Base-by-base conservation (phyloP, 2,797 vertebrate species). In the Gymnoscopelus microlampas region DNA sequence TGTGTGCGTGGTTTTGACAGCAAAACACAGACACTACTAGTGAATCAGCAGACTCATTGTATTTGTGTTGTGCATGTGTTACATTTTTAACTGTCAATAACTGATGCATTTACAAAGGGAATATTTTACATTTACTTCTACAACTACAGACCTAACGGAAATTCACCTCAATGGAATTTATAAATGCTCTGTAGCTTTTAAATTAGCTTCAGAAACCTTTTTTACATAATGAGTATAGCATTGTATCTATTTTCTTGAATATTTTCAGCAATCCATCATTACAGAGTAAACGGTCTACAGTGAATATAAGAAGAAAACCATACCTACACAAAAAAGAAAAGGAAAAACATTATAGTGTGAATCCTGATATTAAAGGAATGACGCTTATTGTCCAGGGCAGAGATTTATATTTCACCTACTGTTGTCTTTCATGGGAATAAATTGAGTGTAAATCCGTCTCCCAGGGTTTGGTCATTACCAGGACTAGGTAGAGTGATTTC, bases 401-500 rank as follows among this genome's bases (percentile, higher is more conserved):
- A 79, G 35, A 77, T 81, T 77, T 79, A 60, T 78, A 77, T 85
- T 88, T 87, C 68, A 62, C 70, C 75, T 60, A 66, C 78, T 68
- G 68, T 86, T 89, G 83, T 89, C 81, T 89, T 88, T 89, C 82
- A 81, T 76, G 78, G 78, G 81, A 91, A 90, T 89, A 91, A 92
- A 91, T 85, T 82, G 82, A 85, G 86, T 87, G 84, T 84, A 89
- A 91, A 90, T 87, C 79, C 51, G 24, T 83, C 80, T 86, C 83
- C 7, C 85, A 79, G 88, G 88, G 81, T 78, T 19, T 85, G 86
- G 90, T 91, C 87, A 90, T 92, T 85, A 95, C 93, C 86, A 88
- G 87, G 91, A 87, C 66, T 85, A 94, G 91, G 94, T 93, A 93
- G 94, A 95, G 92, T 88, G 92, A 97, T 97, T 97, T 97, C 89